Percentiles rank a stretch among this genome's conserved stretches.
phyloP scores from a whole-genome alignment of 1,140 invertebrate genomes.

The Diachasma alloeum region DNA sequence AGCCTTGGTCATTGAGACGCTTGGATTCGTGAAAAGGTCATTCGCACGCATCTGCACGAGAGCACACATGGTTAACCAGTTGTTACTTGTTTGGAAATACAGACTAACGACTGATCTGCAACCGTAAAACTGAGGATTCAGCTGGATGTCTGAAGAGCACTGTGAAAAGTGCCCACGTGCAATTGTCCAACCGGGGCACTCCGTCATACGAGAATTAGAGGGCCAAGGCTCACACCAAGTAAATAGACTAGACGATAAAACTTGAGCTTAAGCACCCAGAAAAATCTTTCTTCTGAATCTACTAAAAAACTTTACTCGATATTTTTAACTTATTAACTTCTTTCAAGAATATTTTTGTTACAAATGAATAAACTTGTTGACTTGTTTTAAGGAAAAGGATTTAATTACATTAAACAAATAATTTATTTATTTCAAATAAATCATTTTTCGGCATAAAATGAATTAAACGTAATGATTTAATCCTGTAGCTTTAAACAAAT shows the following conservation, averaged over 20 bases:
- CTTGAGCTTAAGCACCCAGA: neutral
- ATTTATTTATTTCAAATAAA: no score
- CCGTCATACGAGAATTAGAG: neutral
- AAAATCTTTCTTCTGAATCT: no score
- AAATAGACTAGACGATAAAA: neutral
- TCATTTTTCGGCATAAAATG: no score
- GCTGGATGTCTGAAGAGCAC: neutral
- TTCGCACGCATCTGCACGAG: constrained; percentile 4
- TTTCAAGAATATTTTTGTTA: no score
- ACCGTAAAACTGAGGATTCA: no score
- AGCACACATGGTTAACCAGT: neutral
- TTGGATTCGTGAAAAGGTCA: constrained; percentile 14
- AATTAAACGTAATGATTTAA: no score
- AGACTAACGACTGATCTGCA: neutral
- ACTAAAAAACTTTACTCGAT: no score
- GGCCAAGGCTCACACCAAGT: neutral
- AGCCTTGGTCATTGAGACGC: constrained; percentile 1
- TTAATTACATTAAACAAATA: no score
- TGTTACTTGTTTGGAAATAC: neutral
- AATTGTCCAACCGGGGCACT: neutral
- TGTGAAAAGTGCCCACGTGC: constrained; percentile 5
- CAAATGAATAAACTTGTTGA: no score
- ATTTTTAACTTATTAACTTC: no score
- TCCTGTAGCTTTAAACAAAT: no score
- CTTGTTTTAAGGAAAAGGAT: no score